Conservation (phyloP, 1,140 invertebrate genomes). For the Nasonia vitripennis region DNA sequence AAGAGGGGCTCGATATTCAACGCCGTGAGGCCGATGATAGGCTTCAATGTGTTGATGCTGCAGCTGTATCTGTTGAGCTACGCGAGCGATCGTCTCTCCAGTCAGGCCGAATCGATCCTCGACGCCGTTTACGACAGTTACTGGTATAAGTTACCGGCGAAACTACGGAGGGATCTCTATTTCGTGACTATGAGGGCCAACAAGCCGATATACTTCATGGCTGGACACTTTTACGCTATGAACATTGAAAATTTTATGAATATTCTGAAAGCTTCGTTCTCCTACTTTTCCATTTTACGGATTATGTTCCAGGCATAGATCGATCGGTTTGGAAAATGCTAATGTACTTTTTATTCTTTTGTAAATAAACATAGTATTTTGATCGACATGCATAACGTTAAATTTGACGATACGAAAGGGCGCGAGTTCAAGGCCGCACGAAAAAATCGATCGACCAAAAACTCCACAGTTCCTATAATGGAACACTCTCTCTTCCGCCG, state of each 20-base stretch:
- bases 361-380: background rate
- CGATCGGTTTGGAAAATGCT: background rate
- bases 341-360: background rate
- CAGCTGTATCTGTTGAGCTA: conserved; percentile 58
- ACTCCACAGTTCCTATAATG: no score
- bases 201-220: conserved; percentile 54
- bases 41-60: conserved; percentile 52
- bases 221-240: conserved; percentile 57
- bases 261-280: conserved; percentile 58
- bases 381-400: background rate
- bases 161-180: conserved; percentile 50
- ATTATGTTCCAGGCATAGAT: conserved; percentile 51
- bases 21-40: conserved; percentile 41
- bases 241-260: conserved; percentile 60
- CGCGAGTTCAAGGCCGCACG: no score
- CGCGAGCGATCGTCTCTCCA: conserved; percentile 56
- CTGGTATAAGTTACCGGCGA: conserved; percentile 58
- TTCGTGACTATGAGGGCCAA: conserved; percentile 59
- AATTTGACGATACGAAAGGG: no score
- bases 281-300: conserved; percentile 60
- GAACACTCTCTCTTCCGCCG: no score
- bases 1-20: conserved; percentile 28
- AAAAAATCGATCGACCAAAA: no score
- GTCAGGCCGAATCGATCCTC: conserved; percentile 47
- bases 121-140: conserved; percentile 51